phyloP scores from a whole-genome alignment of 2,113 vertebrate genomes.

The Struthio camelus region DNA sequence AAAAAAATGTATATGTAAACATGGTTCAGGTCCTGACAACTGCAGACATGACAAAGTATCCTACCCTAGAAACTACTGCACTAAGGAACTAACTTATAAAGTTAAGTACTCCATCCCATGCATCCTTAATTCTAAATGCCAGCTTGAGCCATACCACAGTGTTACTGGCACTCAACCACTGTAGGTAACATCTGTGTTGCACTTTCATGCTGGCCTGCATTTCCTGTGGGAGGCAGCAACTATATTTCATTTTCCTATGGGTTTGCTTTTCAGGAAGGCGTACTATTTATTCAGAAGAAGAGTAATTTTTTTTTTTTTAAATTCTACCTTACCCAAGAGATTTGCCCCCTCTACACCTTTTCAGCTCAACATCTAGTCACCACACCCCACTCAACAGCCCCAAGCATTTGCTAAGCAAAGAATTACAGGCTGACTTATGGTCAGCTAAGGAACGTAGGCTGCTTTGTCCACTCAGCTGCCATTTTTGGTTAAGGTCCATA shows the following conservation, averaged over 20 bases:
- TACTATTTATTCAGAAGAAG: background rate
- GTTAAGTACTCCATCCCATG: background rate
- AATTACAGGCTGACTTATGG: background rate
- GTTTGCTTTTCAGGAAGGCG: background rate
- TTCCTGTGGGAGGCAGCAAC: background rate
- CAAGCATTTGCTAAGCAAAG: background rate
- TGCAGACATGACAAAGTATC: background rate
- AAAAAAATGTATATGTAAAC: background rate
- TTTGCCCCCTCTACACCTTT: background rate
- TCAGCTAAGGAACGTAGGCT: accelerated
- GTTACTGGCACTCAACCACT: background rate
- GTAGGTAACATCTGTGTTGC: background rate
- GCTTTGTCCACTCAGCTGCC: background rate
- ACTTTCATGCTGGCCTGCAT: background rate
- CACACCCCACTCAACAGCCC: background rate
- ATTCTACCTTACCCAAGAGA: background rate
- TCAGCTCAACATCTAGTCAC: background rate
- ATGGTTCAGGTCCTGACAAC: no score
- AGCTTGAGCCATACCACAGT: background rate
- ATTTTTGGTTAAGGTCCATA: background rate
- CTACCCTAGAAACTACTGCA: background rate
- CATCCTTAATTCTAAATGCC: background rate
- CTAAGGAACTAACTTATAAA: background rate
- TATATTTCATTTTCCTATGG: background rate
- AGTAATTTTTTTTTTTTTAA: background rate